Evolutionary conservation across 1,140 invertebrate genomes (phyloP).

Genomic region (Dendrolimus punctatus): DNA sequence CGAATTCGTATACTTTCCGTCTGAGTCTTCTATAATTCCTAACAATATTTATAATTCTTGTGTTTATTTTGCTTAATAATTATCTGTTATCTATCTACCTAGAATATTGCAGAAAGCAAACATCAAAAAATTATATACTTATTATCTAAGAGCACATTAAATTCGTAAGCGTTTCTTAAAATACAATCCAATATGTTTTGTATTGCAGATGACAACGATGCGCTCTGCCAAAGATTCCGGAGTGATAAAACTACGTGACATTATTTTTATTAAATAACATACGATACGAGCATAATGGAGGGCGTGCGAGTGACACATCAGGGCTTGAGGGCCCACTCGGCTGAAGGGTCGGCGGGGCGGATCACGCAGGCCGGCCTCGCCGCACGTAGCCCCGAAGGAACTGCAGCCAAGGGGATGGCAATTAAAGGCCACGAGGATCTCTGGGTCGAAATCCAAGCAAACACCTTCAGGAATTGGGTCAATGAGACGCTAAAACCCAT

Average conservation of each 20-base stretch:
- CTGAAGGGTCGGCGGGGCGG: constrained; percentile 58
- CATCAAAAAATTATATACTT: too few relatives aligned
- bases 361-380: constrained; percentile 82
- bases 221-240: constrained; percentile 23
- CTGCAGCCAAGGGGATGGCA: constrained; percentile 92
- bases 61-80: too few relatives aligned
- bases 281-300: constrained; percentile 35
- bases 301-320: constrained; percentile 58
- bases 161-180: too few relatives aligned
- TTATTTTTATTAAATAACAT: constrained; percentile 17
- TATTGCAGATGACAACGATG: constrained; percentile 37
- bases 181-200: not conserved
- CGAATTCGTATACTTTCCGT: too few relatives aligned
- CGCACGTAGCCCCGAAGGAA: constrained; percentile 91
- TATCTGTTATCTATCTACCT: too few relatives aligned
- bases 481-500: constrained; percentile 91
- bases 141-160: too few relatives aligned
- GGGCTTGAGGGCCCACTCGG: constrained; percentile 54
- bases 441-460: constrained; percentile 97
- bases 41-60: too few relatives aligned
- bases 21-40: too few relatives aligned
- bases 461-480: constrained; percentile 98
- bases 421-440: constrained; percentile 94
- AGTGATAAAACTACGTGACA: constrained; percentile 19
- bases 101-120: too few relatives aligned